phyloP scores from a whole-genome alignment of 1,140 invertebrate genomes.

The Penaeus japonicus region DNA sequence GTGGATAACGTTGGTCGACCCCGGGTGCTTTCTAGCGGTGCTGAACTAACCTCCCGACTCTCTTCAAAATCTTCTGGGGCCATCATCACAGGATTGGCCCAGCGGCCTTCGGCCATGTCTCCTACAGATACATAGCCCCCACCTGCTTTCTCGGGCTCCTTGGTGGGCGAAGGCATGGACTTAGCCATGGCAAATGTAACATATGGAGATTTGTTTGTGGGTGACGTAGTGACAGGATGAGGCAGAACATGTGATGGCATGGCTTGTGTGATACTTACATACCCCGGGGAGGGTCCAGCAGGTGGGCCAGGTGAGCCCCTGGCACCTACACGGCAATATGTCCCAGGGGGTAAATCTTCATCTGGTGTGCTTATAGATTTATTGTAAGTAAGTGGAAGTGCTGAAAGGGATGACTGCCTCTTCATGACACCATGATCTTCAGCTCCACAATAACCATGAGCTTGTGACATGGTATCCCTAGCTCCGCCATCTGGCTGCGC shows the following conservation, averaged over 20 bases:
- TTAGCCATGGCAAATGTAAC: conserved; percentile 50
- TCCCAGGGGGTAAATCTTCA: conserved; percentile 38
- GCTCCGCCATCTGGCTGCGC: conserved; percentile 31
- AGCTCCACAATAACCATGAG: conserved; percentile 29
- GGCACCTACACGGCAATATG: conserved; percentile 42
- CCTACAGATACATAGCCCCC: conserved; percentile 36
- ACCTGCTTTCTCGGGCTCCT: conserved; percentile 12
- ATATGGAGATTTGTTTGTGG: conserved; percentile 34
- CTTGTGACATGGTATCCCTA: not conserved
- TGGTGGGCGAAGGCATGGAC: conserved; percentile 30
- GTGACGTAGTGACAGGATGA: not conserved
- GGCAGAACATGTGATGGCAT: not conserved
- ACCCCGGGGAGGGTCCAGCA: not conserved
- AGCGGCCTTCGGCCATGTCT: conserved; percentile 14
- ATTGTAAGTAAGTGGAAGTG: not conserved
- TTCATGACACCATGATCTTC: conserved; percentile 32
- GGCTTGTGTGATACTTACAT: conserved; percentile 40
- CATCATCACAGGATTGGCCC: conserved; percentile 34
- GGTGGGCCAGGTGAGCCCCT: conserved; percentile 33
- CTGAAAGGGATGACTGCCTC: conserved; percentile 34
- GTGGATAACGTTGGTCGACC: conserved; percentile 14
- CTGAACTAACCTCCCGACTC: conserved; percentile 29
- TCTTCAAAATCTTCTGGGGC: conserved; percentile 4
- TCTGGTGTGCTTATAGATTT: conserved; percentile 34
- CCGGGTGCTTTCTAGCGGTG: conserved; percentile 36